Evolutionary conservation across 2,797 vertebrate species (phyloP).

Genomic region (Microctenopoma steveboyesi): DNA sequence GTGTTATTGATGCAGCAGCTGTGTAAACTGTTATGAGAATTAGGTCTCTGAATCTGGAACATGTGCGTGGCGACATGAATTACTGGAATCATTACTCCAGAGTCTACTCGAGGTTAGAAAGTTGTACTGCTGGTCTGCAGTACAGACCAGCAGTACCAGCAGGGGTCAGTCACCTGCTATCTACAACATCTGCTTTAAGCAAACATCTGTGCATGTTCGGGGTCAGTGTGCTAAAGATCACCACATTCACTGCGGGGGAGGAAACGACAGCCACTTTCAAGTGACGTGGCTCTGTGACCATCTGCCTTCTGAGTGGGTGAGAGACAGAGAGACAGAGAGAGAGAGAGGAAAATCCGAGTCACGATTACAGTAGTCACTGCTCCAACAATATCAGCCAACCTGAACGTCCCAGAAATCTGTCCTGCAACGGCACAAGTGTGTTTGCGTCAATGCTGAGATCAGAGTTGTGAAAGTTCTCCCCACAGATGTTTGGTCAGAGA

Average conservation of each 20-base stretch:
- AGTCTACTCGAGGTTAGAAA: not conserved
- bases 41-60: not conserved
- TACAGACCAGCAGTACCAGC: constrained; percentile 46
- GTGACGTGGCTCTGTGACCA: constrained; percentile 52
- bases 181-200: not conserved
- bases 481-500: constrained; percentile 68
- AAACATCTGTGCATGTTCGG: constrained; percentile 17
- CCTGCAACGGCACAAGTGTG: not conserved
- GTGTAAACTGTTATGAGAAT: too few relatives aligned
- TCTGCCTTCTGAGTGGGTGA: constrained; percentile 20
- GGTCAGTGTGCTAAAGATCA: constrained; percentile 22
- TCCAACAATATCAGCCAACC: not conserved
- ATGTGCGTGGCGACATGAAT: not conserved
- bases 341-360: not conserved
- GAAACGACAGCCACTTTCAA: constrained; percentile 33
- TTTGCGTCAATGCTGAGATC: constrained; percentile 58
- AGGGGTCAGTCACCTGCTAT: constrained; percentile 25
- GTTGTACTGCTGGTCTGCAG: constrained; percentile 22
- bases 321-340: too few relatives aligned
- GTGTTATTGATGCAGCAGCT: not conserved
- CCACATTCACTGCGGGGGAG: constrained; percentile 1
- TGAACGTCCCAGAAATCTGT: not conserved
- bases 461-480: constrained; percentile 61
- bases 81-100: not conserved
- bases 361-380: not conserved